Conservation (phyloP, 2,888 invertebrate species). For the Mayetiola destructor region DNA sequence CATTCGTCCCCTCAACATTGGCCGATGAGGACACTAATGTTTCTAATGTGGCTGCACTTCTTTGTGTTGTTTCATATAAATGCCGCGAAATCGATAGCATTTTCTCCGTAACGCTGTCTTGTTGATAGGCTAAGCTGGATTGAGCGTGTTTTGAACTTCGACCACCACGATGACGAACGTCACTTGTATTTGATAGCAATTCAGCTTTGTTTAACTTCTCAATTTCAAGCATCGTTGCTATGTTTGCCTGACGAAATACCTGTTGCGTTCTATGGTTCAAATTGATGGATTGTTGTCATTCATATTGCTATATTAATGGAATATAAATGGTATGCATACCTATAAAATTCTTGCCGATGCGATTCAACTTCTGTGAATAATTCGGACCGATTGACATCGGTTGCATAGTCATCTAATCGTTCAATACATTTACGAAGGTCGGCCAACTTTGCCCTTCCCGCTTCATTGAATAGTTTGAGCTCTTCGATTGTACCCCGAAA, state of each 20-base stretch:
- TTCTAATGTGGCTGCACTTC: constrained; percentile 74
- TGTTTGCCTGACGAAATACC: constrained; percentile 67
- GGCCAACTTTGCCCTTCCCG: constrained; percentile 55
- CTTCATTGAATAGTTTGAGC: constrained; percentile 58
- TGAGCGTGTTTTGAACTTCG: constrained; percentile 37
- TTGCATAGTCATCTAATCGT: constrained; percentile 49
- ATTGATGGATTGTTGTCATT: neutral
- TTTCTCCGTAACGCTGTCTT: constrained; percentile 65
- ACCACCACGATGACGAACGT: constrained; percentile 44
- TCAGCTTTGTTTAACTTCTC: constrained; percentile 62
- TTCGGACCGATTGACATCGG: constrained; percentile 47
- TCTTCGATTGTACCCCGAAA: constrained; percentile 55
- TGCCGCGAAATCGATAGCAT: constrained; percentile 71
- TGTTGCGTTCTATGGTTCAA: constrained; percentile 43
- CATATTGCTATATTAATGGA: neutral
- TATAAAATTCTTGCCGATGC: constrained; percentile 54
- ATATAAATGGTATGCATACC: constrained; percentile 29
- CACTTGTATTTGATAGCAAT: constrained; percentile 42
- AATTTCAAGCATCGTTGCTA: constrained; percentile 61
- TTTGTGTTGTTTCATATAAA: constrained; percentile 72
- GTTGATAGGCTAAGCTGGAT: constrained; percentile 38
- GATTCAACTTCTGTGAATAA: constrained; percentile 50
- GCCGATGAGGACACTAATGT: constrained; percentile 56
- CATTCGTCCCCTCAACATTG: constrained; percentile 57
- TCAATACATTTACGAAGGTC: constrained; percentile 54